Conservation (phyloP, 2,113 vertebrate genomes). For the Pholis gunnellus region DNA sequence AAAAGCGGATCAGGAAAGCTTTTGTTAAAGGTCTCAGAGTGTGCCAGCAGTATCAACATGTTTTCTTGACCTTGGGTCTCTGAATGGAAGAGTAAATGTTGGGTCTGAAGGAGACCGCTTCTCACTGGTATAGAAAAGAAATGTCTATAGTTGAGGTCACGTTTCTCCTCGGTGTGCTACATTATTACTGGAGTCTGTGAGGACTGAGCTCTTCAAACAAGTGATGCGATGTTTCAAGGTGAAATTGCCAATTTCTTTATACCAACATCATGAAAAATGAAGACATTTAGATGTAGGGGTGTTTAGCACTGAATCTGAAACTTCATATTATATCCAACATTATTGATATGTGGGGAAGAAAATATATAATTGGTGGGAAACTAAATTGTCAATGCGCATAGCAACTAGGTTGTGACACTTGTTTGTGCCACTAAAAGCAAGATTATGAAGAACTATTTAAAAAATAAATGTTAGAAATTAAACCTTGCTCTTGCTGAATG, state of each 20-base stretch:
- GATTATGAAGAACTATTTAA: slow-evolving; percentile 6
- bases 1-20: slow-evolving; percentile 25
- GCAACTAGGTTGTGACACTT: background rate
- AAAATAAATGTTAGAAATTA: background rate
- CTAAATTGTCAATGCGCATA: background rate
- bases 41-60: slow-evolving; percentile 30
- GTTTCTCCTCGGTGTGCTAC: background rate
- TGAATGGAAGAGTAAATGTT: slow-evolving; percentile 34
- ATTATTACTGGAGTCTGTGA: background rate
- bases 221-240: slow-evolving; percentile 24
- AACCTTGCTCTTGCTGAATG: background rate
- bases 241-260: slow-evolving; percentile 1
- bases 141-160: slow-evolving; percentile 3
- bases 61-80: slow-evolving; percentile 47
- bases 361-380: background rate
- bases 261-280: too few species aligned
- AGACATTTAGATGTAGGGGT: background rate
- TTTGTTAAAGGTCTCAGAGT: slow-evolving; percentile 27
- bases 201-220: background rate
- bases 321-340: background rate
- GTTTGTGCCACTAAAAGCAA: background rate
- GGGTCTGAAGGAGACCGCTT: slow-evolving; percentile 8
- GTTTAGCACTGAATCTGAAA: background rate
- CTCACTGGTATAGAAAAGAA: slow-evolving; percentile 4
- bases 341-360: background rate